Evolutionary conservation across 1,140 invertebrate genomes (phyloP).

Genomic region (Cephus cinctus): DNA sequence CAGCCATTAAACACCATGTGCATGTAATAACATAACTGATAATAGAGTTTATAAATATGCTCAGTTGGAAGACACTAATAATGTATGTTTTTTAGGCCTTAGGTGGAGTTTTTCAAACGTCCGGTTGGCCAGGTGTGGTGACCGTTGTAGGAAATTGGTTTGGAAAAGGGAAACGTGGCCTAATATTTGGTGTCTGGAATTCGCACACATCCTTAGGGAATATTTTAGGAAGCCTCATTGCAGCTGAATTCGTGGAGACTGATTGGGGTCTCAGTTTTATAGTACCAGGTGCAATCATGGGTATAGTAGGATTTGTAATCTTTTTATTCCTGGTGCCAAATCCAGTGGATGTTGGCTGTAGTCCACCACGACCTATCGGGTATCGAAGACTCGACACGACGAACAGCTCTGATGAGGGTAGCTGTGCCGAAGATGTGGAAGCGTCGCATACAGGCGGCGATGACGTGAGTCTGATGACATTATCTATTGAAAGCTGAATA

Average conservation of each 20-base stretch:
- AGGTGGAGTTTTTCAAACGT: constrained; percentile 85
- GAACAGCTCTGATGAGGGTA: constrained; percentile 42
- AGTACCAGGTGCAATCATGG: constrained; percentile 87
- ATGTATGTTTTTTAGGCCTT: constrained; percentile 68
- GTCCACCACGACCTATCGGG: constrained; percentile 45
- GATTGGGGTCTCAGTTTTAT: constrained; percentile 94
- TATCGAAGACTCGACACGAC: constrained; percentile 40
- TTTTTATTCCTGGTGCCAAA: constrained; percentile 85
- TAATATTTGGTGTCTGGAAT: constrained; percentile 96
- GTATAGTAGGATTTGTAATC: constrained; percentile 71
- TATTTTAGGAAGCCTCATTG: constrained; percentile 83
- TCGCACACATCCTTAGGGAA: constrained; percentile 96
- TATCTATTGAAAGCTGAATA: background rate
- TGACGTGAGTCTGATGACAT: constrained; percentile 39
- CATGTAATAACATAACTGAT: too few species aligned
- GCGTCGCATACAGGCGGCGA: constrained; percentile 28
- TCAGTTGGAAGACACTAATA: too few species aligned
- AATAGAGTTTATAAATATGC: too few species aligned
- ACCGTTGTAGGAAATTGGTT: constrained; percentile 95
- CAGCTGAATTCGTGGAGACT: constrained; percentile 78
- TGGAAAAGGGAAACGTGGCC: constrained; percentile 84
- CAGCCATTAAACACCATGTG: too few species aligned
- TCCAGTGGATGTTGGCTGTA: constrained; percentile 72
- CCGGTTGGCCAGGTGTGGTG: constrained; percentile 92
- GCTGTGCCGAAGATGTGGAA: constrained; percentile 25